Evolutionary conservation across 2,113 vertebrate genomes (phyloP).

Genomic region (Tyto alba): DNA sequence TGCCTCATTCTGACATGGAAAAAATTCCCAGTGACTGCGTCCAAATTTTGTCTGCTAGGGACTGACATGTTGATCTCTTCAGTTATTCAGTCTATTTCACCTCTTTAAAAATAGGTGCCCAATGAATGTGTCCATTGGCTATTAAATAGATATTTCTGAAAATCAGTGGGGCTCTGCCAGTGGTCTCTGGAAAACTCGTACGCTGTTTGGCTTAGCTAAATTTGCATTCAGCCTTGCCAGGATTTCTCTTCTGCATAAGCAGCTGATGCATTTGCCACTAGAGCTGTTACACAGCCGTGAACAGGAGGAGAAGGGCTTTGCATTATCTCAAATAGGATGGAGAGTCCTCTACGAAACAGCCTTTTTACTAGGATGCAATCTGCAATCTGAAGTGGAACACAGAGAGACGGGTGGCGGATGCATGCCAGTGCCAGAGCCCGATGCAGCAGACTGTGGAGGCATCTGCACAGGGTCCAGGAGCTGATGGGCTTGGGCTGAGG

Average conservation of each 20-base stretch:
- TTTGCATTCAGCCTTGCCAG: neutral
- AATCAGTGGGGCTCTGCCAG: neutral
- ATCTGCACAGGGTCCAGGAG: neutral
- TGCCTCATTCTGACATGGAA: neutral
- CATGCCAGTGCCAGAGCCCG: accelerated
- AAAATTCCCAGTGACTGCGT: neutral
- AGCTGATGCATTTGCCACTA: neutral
- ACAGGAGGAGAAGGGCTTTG: neutral
- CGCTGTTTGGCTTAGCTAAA: neutral
- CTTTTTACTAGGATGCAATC: neutral
- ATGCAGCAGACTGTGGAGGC: neutral
- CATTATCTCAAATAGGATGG: neutral
- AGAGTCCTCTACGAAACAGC: neutral
- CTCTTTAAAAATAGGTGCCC: conserved; percentile 11
- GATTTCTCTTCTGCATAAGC: neutral
- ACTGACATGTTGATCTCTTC: neutral
- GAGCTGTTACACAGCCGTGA: neutral
- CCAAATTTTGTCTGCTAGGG: neutral
- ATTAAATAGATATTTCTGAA: conserved; percentile 28
- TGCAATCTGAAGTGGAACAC: neutral
- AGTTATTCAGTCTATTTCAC: neutral
- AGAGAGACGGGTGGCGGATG: neutral
- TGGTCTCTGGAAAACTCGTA: neutral
- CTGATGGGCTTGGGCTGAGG: neutral
- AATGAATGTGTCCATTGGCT: neutral